These are phyloP conservation scores for Carcharodon carcharias DNA, from an alignment of 2,797 vertebrate species.

Conservation along the genomic window DNA sequence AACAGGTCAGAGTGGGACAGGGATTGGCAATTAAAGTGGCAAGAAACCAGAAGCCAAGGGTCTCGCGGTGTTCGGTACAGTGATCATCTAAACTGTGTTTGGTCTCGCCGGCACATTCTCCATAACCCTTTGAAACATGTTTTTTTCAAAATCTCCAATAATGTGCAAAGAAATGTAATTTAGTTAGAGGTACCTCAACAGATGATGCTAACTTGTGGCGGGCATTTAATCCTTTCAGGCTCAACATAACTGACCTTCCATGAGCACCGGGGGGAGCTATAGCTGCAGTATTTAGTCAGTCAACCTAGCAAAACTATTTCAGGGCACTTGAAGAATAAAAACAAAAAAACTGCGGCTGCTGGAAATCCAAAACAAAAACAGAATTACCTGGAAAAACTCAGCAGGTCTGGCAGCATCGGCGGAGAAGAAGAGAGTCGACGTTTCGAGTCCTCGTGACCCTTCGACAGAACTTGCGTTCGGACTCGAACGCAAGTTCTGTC, in stretches of 20 bases:
- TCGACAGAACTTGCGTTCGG: too few species aligned
- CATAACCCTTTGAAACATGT: neutral
- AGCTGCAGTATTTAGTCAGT: neutral
- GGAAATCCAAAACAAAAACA: too few species aligned
- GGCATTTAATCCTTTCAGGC: neutral
- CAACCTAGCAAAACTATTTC: neutral
- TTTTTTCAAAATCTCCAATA: neutral
- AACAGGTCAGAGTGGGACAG: neutral
- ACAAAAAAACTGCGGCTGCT: too few species aligned
- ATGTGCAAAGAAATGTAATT: neutral
- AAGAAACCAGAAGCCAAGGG: neutral
- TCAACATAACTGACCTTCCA: neutral
- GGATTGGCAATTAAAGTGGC: neutral
- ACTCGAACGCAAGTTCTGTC: too few species aligned
- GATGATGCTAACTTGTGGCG: neutral
- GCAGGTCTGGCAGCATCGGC: too few species aligned
- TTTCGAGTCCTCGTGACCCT: too few species aligned
- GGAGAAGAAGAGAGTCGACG: too few species aligned
- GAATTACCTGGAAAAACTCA: too few species aligned
- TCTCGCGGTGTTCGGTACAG: neutral
- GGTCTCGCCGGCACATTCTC: neutral
- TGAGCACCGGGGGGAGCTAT: conserved; percentile 3
- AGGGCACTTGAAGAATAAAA: neutral
- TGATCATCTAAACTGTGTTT: neutral
- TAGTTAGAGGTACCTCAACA: neutral